phyloP scores from a whole-genome alignment of 2,888 invertebrate species.

The Mystacides longicornis region DNA sequence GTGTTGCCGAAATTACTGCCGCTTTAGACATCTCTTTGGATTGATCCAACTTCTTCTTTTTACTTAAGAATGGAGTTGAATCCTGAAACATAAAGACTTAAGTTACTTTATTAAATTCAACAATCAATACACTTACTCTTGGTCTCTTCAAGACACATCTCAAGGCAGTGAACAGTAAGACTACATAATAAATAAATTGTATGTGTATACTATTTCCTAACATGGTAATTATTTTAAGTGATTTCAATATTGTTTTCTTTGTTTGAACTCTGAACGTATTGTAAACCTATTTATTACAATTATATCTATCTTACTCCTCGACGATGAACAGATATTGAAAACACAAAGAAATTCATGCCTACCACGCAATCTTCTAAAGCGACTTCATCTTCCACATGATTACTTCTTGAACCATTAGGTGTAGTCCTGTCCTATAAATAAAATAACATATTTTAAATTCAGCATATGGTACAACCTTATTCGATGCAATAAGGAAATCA shows the following conservation, averaged over 20 bases:
- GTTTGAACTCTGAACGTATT: background rate
- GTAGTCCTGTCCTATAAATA: no score
- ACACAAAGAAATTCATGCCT: background rate
- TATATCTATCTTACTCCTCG: background rate
- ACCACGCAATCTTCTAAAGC: background rate
- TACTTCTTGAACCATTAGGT: no score
- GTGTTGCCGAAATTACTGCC: background rate
- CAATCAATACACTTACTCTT: no score
- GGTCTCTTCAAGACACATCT: no score
- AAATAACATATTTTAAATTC: background rate
- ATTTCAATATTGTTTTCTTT: no score
- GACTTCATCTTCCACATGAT: no score
- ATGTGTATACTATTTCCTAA: no score
- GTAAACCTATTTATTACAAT: background rate
- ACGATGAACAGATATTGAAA: background rate
- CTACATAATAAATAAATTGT: no score
- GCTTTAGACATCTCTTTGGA: background rate
- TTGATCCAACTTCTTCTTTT: background rate
- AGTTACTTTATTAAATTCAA: no score
- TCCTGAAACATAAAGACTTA: conserved; percentile 1
- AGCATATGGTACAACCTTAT: background rate
- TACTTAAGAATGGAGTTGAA: background rate
- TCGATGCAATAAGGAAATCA: background rate
- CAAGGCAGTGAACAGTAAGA: no score
- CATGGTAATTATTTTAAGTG: no score